A percentile compares a stretch with the other conserved stretches of the same genome.
Conservation (phyloP, 2,113 vertebrate species). For the Pluvianellus socialis region DNA sequence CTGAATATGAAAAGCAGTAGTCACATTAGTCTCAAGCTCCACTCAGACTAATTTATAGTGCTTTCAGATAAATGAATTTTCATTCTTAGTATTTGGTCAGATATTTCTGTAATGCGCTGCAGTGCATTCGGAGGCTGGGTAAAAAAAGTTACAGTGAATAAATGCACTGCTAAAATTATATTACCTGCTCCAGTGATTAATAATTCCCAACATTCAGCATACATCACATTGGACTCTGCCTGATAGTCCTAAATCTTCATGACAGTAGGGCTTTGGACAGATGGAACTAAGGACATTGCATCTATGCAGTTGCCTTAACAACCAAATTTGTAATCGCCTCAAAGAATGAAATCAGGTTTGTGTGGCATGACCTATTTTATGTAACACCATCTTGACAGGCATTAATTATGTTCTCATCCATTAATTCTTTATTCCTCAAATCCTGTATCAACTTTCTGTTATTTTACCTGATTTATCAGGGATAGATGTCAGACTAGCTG, state of each 20-base stretch:
- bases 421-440: slow-evolving; percentile 31
- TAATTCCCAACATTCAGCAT: neutral
- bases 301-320: slow-evolving; percentile 4
- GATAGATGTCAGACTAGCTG: neutral
- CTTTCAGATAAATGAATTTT: neutral
- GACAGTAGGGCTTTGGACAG: neutral
- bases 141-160: neutral
- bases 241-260: neutral
- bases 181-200: neutral
- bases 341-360: slow-evolving; percentile 27
- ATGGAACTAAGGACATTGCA: neutral
- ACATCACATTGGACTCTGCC: neutral
- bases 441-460: slow-evolving; percentile 45
- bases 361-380: slow-evolving; percentile 56
- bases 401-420: neutral
- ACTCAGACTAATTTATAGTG: neutral
- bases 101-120: neutral
- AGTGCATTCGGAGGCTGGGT: neutral
- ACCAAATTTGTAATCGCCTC: neutral
- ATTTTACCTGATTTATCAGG: neutral
- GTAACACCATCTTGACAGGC: neutral
- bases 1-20: neutral
- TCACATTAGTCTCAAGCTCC: neutral
- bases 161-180: neutral
- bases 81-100: neutral